Evolutionary conservation across 2,797 vertebrate species (phyloP).

Genomic region (Pangasius krempfi): DNA sequence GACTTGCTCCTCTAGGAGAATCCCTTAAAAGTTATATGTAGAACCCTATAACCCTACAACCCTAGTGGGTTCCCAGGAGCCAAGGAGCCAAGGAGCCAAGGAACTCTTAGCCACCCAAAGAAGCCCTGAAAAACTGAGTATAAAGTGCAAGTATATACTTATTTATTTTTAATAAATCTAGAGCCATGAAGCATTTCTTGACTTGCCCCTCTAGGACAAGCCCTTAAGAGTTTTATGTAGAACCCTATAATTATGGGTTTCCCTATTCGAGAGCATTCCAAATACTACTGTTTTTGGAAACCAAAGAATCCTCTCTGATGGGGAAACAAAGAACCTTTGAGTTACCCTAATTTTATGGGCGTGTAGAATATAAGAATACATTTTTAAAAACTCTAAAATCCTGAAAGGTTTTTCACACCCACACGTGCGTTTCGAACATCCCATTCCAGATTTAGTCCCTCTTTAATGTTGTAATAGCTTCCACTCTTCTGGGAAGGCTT

Average conservation of each 20-base stretch:
- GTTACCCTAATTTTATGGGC: neutral
- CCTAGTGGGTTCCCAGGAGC: too few species aligned
- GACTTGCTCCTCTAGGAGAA: neutral
- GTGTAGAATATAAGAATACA: neutral
- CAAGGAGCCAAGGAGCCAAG: neutral
- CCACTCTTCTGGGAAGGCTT: neutral
- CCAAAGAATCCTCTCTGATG: neutral
- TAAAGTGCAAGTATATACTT: neutral
- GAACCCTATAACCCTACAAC: neutral
- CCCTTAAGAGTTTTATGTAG: neutral
- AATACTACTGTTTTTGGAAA: neutral
- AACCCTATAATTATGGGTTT: neutral
- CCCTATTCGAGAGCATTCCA: neutral
- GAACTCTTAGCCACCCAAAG: neutral
- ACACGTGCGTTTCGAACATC: neutral
- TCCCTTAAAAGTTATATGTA: neutral
- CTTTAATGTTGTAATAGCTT: neutral
- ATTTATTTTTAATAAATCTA: neutral
- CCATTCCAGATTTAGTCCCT: neutral
- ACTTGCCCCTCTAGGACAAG: neutral
- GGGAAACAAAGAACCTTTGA: neutral
- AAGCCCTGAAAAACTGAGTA: neutral
- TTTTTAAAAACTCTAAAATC: neutral
- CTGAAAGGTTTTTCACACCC: neutral
- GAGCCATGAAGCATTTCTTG: neutral